phyloP scores from a whole-genome alignment of 2,797 vertebrate genomes.

The Cirrhinus mrigala region DNA sequence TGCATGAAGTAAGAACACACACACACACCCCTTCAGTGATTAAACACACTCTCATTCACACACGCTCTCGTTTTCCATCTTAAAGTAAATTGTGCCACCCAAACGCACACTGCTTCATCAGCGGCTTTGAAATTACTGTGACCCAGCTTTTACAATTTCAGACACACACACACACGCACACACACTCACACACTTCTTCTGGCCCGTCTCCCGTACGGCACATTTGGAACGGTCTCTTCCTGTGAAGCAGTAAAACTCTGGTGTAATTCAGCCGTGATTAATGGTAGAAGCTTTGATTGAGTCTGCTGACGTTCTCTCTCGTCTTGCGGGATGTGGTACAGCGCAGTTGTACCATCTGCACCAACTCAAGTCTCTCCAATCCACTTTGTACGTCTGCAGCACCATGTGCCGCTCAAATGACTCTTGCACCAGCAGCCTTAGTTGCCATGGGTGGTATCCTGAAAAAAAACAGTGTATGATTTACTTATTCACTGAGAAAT shows the following conservation, averaged over 20 bases:
- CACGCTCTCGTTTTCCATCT: conserved; percentile 16
- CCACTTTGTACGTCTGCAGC: neutral
- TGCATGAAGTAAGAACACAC: conserved; percentile 92
- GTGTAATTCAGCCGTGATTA: conserved; percentile 35
- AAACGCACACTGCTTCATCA: conserved; percentile 31
- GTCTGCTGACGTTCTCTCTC: conserved; percentile 9
- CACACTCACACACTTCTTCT: conserved; percentile 16
- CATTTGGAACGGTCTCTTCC: conserved; percentile 32
- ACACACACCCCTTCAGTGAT: conserved; percentile 30
- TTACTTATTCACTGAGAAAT: neutral
- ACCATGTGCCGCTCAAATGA: conserved; percentile 8
- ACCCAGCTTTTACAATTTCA: conserved; percentile 29
- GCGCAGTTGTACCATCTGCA: conserved; percentile 13
- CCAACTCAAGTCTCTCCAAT: neutral
- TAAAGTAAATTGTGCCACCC: conserved; percentile 39
- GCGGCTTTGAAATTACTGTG: conserved; percentile 40
- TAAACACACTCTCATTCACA: conserved; percentile 15
- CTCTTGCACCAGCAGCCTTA: neutral
- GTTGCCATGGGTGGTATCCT: conserved; percentile 1
- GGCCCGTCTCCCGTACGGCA: conserved; percentile 8
- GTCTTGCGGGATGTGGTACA: neutral
- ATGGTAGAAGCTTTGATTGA: conserved; percentile 28
- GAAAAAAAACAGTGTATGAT: neutral
- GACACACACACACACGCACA: conserved; percentile 16
- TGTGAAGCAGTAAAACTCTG: conserved; percentile 21